These are phyloP conservation scores for Phaetusa simplex DNA, from an alignment of 2,113 vertebrate species.

Conservation along the genomic window DNA sequence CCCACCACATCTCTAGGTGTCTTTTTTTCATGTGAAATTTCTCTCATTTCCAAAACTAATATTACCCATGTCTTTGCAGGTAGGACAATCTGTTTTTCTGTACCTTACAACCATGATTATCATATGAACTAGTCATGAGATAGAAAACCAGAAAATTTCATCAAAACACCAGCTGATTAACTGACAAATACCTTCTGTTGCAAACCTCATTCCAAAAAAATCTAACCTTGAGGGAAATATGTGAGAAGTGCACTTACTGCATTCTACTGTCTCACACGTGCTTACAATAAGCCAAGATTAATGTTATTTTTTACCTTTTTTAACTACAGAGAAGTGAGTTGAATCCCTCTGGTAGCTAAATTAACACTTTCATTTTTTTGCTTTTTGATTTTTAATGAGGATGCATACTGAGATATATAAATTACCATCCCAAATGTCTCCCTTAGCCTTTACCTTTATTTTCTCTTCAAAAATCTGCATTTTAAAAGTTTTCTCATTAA, in stretches of 20 bases:
- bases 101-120: background rate
- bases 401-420: background rate
- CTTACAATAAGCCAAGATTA: background rate
- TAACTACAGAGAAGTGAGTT: background rate
- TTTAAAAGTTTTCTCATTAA: background rate
- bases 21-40: background rate
- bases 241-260: background rate
- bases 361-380: background rate
- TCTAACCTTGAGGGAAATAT: background rate
- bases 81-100: background rate
- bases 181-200: background rate
- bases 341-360: background rate
- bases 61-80: background rate
- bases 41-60: background rate
- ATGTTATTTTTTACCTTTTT: background rate
- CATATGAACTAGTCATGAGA: background rate
- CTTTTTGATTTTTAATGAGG: background rate
- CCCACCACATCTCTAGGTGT: background rate
- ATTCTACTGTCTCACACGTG: background rate
- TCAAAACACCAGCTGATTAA: constrained; percentile 3
- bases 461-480: background rate
- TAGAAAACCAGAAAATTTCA: background rate
- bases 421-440: background rate
- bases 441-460: background rate
- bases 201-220: background rate